Conservation (phyloP, 2,113 vertebrate species). For the Triplophysa tibetana region DNA sequence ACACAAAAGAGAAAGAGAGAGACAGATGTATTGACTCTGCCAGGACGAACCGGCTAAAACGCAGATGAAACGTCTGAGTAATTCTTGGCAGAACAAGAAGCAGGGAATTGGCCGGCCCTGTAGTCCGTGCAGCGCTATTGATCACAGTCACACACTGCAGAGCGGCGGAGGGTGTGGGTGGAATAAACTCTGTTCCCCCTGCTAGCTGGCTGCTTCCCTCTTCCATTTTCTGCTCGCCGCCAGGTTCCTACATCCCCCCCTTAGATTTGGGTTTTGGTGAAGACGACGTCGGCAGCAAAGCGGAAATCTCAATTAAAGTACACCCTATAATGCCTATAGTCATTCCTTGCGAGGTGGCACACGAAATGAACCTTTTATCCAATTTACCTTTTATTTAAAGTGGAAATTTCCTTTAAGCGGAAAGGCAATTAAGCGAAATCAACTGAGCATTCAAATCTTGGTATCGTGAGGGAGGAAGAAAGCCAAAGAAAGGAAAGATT, state of each 20-base stretch:
- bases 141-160: slow-evolving; percentile 71
- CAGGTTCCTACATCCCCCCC: slow-evolving; percentile 7
- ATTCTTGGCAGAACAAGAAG: slow-evolving; percentile 64
- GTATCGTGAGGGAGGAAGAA: slow-evolving; percentile 69
- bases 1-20: slow-evolving; percentile 47
- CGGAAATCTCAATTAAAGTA: slow-evolving; percentile 78
- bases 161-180: slow-evolving; percentile 65
- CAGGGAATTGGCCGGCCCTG: slow-evolving; percentile 55
- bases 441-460: slow-evolving; percentile 76
- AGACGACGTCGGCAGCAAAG: slow-evolving; percentile 71
- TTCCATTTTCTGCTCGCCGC: slow-evolving; percentile 66
- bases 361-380: slow-evolving; percentile 75
- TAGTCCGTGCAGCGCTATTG: slow-evolving; percentile 68
- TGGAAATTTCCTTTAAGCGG: slow-evolving; percentile 71
- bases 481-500: slow-evolving; percentile 61
- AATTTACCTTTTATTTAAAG: slow-evolving; percentile 81
- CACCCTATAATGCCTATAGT: slow-evolving; percentile 73
- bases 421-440: slow-evolving; percentile 82
- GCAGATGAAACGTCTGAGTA: slow-evolving; percentile 68
- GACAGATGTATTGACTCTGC: slow-evolving; percentile 48
- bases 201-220: slow-evolving; percentile 69
- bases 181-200: slow-evolving; percentile 73
- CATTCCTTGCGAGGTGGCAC: slow-evolving; percentile 69
- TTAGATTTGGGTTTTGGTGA: slow-evolving; percentile 42
- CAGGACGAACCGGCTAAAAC: slow-evolving; percentile 60